Base-by-base conservation (phyloP, 2,888 invertebrate genomes). In the Morinoia aosen region DNA sequence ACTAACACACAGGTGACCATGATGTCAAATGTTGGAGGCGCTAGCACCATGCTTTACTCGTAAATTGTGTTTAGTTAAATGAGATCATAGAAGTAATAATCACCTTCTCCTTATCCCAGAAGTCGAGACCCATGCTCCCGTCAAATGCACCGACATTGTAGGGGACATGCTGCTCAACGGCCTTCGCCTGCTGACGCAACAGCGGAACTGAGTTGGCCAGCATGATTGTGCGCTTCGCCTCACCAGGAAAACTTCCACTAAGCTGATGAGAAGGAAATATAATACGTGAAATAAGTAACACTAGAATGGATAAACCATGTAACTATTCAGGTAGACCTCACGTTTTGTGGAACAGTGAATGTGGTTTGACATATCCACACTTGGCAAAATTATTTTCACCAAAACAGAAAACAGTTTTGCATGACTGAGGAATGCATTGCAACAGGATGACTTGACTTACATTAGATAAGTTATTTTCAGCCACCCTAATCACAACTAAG, bases 151-250 rank as follows among this genome's bases (percentile, higher is more conserved):
- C 98, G 3, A 97, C 97, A 11, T 96, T 96, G 91, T 97, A n/a
- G 98, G 98, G 95, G 97, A 97, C 97, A 96, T 97, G 97, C 8
- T 97, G 97, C 40, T 97, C 96, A 2, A 99, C 98, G 64, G 98
- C 98, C 95, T 97, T 97, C 19, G 98, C 98, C 97, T 99, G 99
- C 97, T 99, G 99, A 0, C 97, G 97, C 0, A 99, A 98, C 91
- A 99, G 97, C 0, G 98, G 98, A 0, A 99, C 98, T 0, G 98
- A 98, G 97, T 98, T 98, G 0, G 98, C 98, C 12, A 99, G 97
- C 97, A 99, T 97, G 90, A 99, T 97, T 0, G 98, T 98, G 48
- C 98, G 97, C 97, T 99, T 98, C 0, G 98, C 98, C 14, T 98
- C 98, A 96, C 98, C 97, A 0, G 96, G 96, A 91, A 98, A 97